Percentiles rank a stretch among this genome's conserved stretches.
phyloP scores from a whole-genome alignment of 2,113 vertebrate species.

The Baryphthengus martii region DNA sequence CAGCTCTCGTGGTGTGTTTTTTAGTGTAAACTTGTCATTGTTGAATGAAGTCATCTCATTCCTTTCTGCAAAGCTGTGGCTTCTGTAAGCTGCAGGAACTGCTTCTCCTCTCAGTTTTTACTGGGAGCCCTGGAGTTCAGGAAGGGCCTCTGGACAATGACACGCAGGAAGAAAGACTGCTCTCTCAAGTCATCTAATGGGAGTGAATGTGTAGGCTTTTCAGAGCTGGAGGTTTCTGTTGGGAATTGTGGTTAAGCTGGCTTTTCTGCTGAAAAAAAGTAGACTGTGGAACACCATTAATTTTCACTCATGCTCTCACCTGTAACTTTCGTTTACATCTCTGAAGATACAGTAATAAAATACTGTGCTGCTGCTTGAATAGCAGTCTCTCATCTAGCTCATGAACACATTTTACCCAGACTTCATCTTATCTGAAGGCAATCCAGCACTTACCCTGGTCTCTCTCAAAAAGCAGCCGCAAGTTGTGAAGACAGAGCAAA shows the following conservation, averaged over 20 bases:
- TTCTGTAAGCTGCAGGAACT: background rate
- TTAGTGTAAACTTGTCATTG: background rate
- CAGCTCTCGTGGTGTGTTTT: background rate
- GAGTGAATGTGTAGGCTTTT: background rate
- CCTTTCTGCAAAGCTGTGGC: background rate
- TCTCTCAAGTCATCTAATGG: background rate
- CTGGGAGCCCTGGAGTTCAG: background rate
- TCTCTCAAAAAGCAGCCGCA: accelerated
- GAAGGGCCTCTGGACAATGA: background rate
- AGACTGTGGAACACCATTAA: background rate
- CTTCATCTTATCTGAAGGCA: background rate
- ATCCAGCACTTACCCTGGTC: background rate
- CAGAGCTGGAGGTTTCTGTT: background rate
- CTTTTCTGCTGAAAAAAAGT: constrained; percentile 6
- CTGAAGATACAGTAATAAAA: background rate
- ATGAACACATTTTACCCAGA: background rate
- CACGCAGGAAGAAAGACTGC: background rate
- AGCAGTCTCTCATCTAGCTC: background rate
- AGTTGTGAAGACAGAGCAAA: background rate
- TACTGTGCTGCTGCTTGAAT: background rate
- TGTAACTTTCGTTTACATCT: constrained; percentile 7
- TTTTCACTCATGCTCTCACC: constrained; percentile 1
- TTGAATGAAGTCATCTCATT: background rate
- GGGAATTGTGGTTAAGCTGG: background rate
- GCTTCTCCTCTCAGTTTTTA: background rate